Evolutionary conservation across 37 sponge, comb jelly and placozoan genomes (phyloP), one percentile per base, ranked within the genome.

Genomic region (Haliclona indistincta): DNA sequence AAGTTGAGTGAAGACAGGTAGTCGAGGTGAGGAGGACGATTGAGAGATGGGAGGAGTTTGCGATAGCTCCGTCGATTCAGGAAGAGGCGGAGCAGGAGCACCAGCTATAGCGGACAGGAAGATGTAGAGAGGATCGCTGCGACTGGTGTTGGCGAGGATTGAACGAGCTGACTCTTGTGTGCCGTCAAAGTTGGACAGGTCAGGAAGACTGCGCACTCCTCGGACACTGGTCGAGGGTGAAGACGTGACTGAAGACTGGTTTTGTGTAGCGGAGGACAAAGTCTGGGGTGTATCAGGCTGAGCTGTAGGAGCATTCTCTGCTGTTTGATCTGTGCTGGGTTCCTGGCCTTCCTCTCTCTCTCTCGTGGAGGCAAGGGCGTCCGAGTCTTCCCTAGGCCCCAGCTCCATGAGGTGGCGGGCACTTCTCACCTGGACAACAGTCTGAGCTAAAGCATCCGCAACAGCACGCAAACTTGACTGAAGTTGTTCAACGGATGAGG

Each of bases 31-130:
- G 45, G 49, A 10, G 32, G 72, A 43, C 6, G 41, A 35, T 3
- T 34, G 61, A 35, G 75, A 56, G 60, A 35, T 56, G 39, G 75
- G 61, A 8, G 75, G 75, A 73, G 75, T 34, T 8, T 29, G 29
- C 29, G 25, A 35, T 38, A 41, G 34, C 29, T 56, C 6, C 29
- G 60, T n/a, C 29, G 13, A 32, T 23, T 67, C 65, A 10, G 77
- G 55, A 56, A 76, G 58, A 25, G 94, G 86, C 1, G 94, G 89
- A 38, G 89, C 64, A 0, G 82, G 82, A 25, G 77, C 79, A 40
- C 93, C 77, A 26, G 78, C 93, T 38, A 93, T 70, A 5, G 94
- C 94, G 19, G 89, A 88, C 35, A 88, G 67, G 69, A 88, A 93
- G 1, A 82, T 88, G 80, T 93, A 85, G 47, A 93, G 75, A 10